Evolutionary conservation across 2,113 vertebrate genomes (phyloP).

Genomic region (Alethe castanea): DNA sequence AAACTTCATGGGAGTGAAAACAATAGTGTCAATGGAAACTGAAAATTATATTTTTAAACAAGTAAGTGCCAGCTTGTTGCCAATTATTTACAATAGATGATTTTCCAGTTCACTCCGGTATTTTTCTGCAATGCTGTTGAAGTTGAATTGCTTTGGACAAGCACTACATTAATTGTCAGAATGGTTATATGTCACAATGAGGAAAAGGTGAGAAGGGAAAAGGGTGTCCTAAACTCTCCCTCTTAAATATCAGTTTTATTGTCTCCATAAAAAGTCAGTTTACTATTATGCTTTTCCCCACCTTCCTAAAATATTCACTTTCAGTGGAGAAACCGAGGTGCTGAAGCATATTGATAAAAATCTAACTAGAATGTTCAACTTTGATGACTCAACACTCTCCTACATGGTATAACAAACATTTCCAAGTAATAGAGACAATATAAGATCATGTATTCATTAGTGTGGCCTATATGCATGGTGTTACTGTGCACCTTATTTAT

Average conservation of each 20-base stretch:
- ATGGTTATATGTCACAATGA: not conserved
- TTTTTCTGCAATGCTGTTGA: not conserved
- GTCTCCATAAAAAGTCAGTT: not conserved
- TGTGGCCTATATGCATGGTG: not conserved
- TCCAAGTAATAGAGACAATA: not conserved
- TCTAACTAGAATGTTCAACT: not conserved
- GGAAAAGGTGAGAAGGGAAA: not conserved
- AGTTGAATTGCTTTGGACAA: not conserved
- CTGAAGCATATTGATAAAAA: not conserved
- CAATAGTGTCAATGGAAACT: not conserved
- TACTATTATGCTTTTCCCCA: not conserved
- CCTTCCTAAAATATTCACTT: not conserved
- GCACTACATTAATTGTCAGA: not conserved
- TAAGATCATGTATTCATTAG: not conserved
- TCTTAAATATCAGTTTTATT: not conserved
- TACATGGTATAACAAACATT: not conserved
- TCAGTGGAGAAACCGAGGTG: not conserved
- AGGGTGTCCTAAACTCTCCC: not conserved
- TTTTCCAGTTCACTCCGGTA: not conserved
- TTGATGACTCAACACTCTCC: not conserved
- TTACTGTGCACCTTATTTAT: not conserved
- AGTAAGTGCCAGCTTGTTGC: not conserved
- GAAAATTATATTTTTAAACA: not conserved
- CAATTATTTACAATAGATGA: not conserved
- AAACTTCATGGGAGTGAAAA: not conserved